Base-by-base conservation (phyloP, 2,888 invertebrate genomes). In the Thereva unica region DNA sequence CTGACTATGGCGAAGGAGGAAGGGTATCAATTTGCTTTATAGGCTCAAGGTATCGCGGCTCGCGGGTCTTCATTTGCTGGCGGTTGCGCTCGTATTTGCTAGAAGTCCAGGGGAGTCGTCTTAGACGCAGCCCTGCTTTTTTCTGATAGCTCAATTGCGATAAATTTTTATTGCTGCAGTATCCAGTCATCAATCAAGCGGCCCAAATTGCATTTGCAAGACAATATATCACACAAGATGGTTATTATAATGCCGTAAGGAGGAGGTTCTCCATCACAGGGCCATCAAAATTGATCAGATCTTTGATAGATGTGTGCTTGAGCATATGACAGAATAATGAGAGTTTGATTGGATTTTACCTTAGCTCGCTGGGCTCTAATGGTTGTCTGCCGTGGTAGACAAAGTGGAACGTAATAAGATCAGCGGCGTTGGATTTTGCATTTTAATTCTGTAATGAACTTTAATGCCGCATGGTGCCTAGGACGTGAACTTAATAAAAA, bases 281-380 rank as follows among this genome's bases (percentile, higher is more conserved):
- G 44, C 52, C 61, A 50, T 49, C 47, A 65, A 65, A 65, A 68
- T 59, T 50, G 49, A 23, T 66, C 65, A 55, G 61, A 63, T 63
- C 54, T 71, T 71, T 73, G 73, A 73, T 73, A 73, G 72, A 73
- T 73, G 72, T 69, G 68, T 68, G 69, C 70, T 61, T 68, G 68
- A 71, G 70, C 71, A 71, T 71, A 71, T 73, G 73, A 73, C 73
- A 73, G 72, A 73, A 73, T 73, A 73, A 73, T 73, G 69, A 72
- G 73, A 70, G 68, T 68, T 71, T 71, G 71, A 72, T 73, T 72
- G 72, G 71, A 71, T 72, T 71, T 69, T 42, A 67, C 63, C 69
- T 67, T 65, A 55, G 64, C 68, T 67, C 23, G 23, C 23, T 41
- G 50, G 49, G 23, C 40, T 40, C 61, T 23, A 23, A 23, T 23